Conservation (phyloP, 2,797 vertebrate genomes). For the Halcyon chelicuti region DNA sequence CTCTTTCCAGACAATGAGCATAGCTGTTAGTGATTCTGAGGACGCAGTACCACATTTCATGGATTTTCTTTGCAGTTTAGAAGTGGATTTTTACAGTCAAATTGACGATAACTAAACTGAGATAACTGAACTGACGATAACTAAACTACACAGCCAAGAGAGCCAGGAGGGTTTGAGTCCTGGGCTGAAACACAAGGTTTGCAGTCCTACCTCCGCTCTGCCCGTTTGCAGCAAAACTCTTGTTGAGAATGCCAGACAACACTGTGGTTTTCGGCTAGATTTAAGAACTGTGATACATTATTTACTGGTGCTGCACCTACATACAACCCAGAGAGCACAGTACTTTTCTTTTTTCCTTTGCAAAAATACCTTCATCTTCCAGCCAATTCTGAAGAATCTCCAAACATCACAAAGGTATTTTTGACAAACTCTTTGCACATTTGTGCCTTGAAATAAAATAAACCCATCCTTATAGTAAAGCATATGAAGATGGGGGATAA, state of each 20-base stretch:
- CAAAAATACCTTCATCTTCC: too few species aligned
- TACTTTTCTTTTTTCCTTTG: not conserved
- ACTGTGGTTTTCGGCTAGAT: not conserved
- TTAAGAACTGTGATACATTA: not conserved
- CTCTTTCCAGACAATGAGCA: not conserved
- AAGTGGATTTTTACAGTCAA: not conserved
- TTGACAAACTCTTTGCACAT: not conserved
- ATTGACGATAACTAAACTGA: not conserved
- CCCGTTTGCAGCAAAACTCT: not conserved
- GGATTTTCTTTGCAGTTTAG: not conserved
- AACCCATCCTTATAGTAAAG: not conserved
- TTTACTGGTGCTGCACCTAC: not conserved
- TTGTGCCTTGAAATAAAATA: not conserved
- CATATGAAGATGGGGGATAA: not conserved
- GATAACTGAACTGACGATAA: not conserved
- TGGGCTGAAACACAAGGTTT: not conserved
- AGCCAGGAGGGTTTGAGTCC: not conserved
- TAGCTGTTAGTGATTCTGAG: not conserved
- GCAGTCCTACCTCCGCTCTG: not conserved
- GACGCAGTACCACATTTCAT: not conserved
- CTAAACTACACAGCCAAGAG: not conserved
- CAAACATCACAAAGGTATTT: not conserved
- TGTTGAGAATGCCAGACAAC: not conserved
- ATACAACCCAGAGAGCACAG: not conserved
- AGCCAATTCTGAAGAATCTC: too few species aligned